These are phyloP conservation scores for Monarcha castaneiventris DNA, from an alignment of 2,113 vertebrate genomes.

Conservation along the genomic window DNA sequence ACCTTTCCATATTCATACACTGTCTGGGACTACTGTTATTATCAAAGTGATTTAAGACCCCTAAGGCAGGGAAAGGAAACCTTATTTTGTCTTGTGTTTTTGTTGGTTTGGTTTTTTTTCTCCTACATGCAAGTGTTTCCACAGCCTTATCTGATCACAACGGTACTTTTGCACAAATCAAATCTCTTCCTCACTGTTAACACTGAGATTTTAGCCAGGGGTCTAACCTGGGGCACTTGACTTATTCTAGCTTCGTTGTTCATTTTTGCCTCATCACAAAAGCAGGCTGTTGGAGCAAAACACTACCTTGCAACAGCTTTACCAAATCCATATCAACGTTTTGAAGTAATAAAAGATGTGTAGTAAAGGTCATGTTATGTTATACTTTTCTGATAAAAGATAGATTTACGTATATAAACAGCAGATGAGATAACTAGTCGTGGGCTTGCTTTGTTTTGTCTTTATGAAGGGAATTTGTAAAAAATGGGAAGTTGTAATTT, in stretches of 20 bases:
- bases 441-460: not conserved
- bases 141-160: not conserved
- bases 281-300: rapidly evolving
- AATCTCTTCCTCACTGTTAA: not conserved
- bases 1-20: not conserved
- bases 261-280: not conserved
- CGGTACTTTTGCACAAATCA: not conserved
- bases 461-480: not conserved
- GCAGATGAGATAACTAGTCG: not conserved
- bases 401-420: not conserved
- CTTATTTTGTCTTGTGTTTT: not conserved
- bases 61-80: not conserved
- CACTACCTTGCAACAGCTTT: not conserved
- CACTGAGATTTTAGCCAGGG: not conserved
- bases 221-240: not conserved
- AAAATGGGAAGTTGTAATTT: not conserved
- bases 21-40: not conserved
- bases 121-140: not conserved
- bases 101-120: not conserved
- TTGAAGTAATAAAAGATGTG: not conserved
- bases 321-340: rapidly evolving
- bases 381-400: not conserved
- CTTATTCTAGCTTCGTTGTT: not conserved
- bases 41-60: not conserved
- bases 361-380: not conserved